Evolutionary conservation across 2,797 vertebrate species (phyloP).

Genomic region (Phoxinus dragarum): DNA sequence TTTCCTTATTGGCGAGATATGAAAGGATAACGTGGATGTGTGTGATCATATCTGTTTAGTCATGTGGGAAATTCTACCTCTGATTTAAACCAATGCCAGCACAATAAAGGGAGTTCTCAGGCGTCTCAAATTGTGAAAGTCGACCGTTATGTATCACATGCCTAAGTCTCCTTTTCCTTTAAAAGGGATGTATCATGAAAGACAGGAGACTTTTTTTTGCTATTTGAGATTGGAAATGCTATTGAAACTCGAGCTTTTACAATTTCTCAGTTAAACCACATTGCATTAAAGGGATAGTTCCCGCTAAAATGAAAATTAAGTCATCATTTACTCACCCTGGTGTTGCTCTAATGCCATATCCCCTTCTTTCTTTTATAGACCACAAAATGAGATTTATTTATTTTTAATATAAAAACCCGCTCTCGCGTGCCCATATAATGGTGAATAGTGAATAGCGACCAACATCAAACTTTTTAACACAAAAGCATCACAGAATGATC

Average conservation of each 20-base stretch:
- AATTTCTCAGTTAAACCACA: no score
- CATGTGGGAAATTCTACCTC: constrained; percentile 53
- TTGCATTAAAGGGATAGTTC: not conserved
- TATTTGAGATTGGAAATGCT: not conserved
- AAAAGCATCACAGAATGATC: not conserved
- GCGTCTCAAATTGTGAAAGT: not conserved
- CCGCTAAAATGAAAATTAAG: not conserved
- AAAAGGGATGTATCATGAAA: not conserved
- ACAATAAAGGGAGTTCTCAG: constrained; percentile 1
- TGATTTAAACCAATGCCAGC: constrained; percentile 27
- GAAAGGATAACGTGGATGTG: constrained; percentile 61
- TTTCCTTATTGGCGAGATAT: constrained; percentile 69
- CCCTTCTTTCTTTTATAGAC: not conserved
- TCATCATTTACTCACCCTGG: not conserved
- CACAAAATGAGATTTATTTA: not conserved
- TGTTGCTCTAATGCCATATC: not conserved
- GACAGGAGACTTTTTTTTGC: not conserved
- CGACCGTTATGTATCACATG: not conserved
- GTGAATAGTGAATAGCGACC: not conserved
- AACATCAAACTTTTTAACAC: no score
- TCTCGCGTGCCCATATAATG: not conserved
- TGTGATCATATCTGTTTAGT: constrained; percentile 45
- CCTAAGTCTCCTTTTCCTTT: not conserved
- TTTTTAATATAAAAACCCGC: no score
- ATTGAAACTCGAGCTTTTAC: not conserved